Conservation (phyloP, 2,113 vertebrate genomes). For the Glareola pratincola region DNA sequence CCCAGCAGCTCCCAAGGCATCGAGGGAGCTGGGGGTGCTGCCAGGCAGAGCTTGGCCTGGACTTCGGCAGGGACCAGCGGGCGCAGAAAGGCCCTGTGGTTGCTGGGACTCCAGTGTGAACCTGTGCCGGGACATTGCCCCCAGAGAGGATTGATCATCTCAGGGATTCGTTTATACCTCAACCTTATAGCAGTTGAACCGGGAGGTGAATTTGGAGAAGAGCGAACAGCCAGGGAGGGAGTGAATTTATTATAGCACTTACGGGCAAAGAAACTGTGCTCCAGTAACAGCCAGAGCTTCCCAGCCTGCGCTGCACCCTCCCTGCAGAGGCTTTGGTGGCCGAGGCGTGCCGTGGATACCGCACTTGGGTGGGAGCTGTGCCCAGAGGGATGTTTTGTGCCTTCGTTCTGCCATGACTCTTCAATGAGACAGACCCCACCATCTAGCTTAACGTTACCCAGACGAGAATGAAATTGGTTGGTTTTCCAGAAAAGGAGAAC, state of each 20-base stretch:
- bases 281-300: not conserved
- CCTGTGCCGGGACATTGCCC: not conserved
- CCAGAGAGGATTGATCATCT: not conserved
- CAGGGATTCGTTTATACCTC: not conserved
- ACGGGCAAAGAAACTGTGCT: not conserved
- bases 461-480: not conserved
- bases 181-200: not conserved
- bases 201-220: not conserved
- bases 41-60: not conserved
- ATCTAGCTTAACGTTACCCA: not conserved
- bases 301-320: not conserved
- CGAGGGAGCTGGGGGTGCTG: not conserved
- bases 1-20: not conserved
- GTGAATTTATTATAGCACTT: not conserved
- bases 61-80: not conserved
- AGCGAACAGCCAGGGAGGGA: not conserved
- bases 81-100: not conserved
- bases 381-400: not conserved
- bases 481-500: not conserved
- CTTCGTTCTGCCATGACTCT: not conserved
- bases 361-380: not conserved
- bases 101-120: not conserved
- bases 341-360: not conserved
- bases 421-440: not conserved
- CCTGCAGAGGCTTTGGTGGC: not conserved